phyloP scores from a whole-genome alignment of 2,888 invertebrate genomes.

The Habrosyne pyritoides region DNA sequence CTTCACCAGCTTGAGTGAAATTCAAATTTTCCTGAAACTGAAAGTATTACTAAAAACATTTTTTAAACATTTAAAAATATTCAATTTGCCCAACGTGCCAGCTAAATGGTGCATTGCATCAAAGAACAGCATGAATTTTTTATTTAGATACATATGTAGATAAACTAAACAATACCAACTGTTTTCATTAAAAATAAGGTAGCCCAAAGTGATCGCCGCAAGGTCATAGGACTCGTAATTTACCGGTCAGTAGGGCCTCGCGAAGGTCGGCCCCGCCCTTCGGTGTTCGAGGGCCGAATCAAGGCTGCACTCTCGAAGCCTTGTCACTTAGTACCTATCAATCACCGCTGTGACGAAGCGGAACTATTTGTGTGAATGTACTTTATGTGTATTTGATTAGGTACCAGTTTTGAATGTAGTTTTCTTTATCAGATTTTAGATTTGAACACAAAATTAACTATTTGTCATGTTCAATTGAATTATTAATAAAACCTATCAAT shows the following conservation, averaged over 20 bases:
- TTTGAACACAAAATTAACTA: too few relatives aligned
- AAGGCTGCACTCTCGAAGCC: background rate
- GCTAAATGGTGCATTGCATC: too few relatives aligned
- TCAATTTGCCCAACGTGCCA: too few relatives aligned
- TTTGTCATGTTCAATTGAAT: too few relatives aligned
- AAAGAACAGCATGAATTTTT: too few relatives aligned
- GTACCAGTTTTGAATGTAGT: background rate
- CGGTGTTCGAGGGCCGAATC: background rate
- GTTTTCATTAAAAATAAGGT: background rate
- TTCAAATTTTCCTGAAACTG: too few relatives aligned
- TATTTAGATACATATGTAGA: too few relatives aligned
- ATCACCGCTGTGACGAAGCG: conserved; percentile 1
- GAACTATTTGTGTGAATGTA: background rate
- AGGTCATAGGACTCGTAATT: background rate
- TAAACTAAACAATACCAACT: background rate
- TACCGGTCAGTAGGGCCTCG: background rate
- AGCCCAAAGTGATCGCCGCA: background rate
- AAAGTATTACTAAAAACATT: too few relatives aligned
- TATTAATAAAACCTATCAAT: too few relatives aligned
- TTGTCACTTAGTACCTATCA: conserved; percentile 3
- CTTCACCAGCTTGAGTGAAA: too few relatives aligned
- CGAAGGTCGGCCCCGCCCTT: background rate
- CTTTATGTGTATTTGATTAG: background rate
- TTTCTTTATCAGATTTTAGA: too few relatives aligned
- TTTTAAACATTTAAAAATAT: too few relatives aligned